A percentile compares a stretch with the other conserved stretches of the same genome.
These are phyloP conservation scores for Drosophila buzzatii DNA, from an alignment of 2,888 invertebrate species.

Conservation along the genomic window DNA sequence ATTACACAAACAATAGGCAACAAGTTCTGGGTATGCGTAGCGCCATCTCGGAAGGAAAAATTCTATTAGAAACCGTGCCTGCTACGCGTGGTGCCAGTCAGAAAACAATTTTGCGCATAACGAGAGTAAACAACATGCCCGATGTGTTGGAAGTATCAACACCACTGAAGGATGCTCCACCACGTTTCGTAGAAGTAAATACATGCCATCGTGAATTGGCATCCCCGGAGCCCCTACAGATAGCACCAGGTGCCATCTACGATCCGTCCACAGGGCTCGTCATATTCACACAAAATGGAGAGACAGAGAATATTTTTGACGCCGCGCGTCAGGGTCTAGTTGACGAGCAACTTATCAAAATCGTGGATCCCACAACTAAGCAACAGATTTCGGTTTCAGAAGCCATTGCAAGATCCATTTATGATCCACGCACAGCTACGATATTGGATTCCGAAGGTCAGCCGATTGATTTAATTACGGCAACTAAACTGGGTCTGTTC, in stretches of 20 bases:
- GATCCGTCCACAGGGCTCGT: conserved; percentile 92
- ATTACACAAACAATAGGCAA: conserved; percentile 88
- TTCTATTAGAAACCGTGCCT: conserved; percentile 88
- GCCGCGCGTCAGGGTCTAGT: conserved; percentile 92
- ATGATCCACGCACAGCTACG: conserved; percentile 90
- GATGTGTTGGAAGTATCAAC: conserved; percentile 90
- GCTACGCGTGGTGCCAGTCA: conserved; percentile 85
- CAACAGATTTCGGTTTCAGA: conserved; percentile 89
- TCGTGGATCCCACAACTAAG: conserved; percentile 90
- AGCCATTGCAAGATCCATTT: conserved; percentile 91
- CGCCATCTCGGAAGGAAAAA: conserved; percentile 89
- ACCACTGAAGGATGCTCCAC: conserved; percentile 85
- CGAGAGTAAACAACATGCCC: conserved; percentile 89
- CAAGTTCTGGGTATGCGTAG: conserved; percentile 89
- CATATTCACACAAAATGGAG: conserved; percentile 90
- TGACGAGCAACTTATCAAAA: conserved; percentile 88
- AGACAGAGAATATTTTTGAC: conserved; percentile 90
- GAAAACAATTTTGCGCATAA: conserved; percentile 89
- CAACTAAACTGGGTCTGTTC: conserved; percentile 91
- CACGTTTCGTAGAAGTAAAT: conserved; percentile 85
- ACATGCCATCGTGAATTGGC: conserved; percentile 85
- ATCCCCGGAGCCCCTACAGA: conserved; percentile 89
- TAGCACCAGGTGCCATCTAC: conserved; percentile 90
- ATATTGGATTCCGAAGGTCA: conserved; percentile 89
- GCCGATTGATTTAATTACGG: conserved; percentile 90